A percentile compares a stretch with the other conserved stretches of the same genome.
Evolutionary conservation across 2,113 vertebrate species (phyloP).

Genomic region (Poeciliopsis occidentalis): DNA sequence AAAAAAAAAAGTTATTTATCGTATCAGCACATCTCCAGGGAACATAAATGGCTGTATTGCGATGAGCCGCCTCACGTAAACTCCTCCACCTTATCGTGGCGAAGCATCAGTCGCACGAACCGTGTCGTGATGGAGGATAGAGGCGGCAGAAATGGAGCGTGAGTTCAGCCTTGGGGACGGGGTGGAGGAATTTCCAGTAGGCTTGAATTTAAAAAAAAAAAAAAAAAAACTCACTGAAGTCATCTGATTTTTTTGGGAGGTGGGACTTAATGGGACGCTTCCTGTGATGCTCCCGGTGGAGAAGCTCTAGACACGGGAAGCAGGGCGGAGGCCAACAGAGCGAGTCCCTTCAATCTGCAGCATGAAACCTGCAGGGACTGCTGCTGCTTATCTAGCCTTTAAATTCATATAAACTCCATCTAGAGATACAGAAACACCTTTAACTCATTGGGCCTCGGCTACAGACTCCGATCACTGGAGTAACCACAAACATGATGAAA

Average conservation of each 20-base stretch:
- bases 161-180: constrained; percentile 59
- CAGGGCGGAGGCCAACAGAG: constrained; percentile 1
- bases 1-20: background rate
- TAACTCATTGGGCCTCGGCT: background rate
- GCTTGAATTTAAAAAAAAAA: background rate
- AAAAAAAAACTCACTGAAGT: constrained; percentile 11
- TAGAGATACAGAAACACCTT: background rate
- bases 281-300: constrained; percentile 41
- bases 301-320: background rate
- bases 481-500: constrained; percentile 18
- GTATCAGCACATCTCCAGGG: background rate
- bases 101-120: constrained; percentile 18
- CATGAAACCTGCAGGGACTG: background rate
- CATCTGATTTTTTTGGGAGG: constrained; percentile 32
- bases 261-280: constrained; percentile 46
- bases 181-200: constrained; percentile 55
- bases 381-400: background rate
- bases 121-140: constrained; percentile 16
- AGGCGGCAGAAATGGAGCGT: background rate
- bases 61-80: constrained; percentile 2
- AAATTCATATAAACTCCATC: background rate
- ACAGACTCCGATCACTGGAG: no score
- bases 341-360: constrained; percentile 1
- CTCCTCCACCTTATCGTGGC: constrained; percentile 11
- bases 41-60: constrained; percentile 5